These are phyloP conservation scores for Pollimyrus isidori DNA, from an alignment of 2,113 vertebrate genomes.

Conservation along the genomic window DNA sequence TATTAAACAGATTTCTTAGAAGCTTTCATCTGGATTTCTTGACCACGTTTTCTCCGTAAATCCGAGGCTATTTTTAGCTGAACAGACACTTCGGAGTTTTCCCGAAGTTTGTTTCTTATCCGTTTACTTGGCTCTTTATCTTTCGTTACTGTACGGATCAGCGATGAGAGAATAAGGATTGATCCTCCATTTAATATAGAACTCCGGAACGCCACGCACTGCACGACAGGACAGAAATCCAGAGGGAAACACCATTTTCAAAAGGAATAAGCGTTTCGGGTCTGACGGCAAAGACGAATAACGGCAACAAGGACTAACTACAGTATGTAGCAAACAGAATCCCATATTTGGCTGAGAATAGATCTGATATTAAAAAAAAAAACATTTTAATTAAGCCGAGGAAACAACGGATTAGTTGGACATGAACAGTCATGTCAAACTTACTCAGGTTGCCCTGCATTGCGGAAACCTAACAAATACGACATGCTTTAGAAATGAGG, in stretches of 20 bases:
- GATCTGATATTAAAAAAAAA: not conserved
- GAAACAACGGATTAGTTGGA: not conserved
- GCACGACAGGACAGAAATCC: not conserved
- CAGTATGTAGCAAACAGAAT: not conserved
- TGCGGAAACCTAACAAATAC: not conserved
- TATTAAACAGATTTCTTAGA: not conserved
- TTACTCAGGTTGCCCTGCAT: not conserved
- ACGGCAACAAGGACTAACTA: not conserved
- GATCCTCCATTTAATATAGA: not conserved
- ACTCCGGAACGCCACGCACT: not conserved
- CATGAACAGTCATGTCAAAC: not conserved
- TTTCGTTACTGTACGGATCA: not conserved
- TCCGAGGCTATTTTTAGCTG: not conserved
- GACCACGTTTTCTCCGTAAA: not conserved
- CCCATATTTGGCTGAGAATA: not conserved
- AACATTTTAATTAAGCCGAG: not conserved
- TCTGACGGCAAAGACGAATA: not conserved
- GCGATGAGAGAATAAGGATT: not conserved
- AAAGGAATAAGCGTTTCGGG: not conserved
- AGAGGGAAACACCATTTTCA: not conserved
- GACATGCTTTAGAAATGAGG: not conserved
- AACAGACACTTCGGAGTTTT: not conserved
- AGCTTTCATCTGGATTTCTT: not conserved
- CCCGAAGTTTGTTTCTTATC: not conserved
- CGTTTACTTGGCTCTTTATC: not conserved